phyloP scores from a whole-genome alignment of 1,140 invertebrate species.

The Drosophila cardini region DNA sequence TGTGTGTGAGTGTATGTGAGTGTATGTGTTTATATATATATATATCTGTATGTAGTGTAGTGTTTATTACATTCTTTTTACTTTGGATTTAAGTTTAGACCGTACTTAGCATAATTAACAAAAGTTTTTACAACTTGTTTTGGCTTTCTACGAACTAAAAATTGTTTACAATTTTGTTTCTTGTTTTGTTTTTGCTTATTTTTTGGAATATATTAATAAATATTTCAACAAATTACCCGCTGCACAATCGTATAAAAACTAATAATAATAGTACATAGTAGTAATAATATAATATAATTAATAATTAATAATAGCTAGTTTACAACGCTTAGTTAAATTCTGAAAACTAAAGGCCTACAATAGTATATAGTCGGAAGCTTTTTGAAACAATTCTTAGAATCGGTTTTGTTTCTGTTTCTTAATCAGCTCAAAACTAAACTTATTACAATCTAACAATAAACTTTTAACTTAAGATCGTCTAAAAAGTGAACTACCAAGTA shows the following conservation, averaged over 20 bases:
- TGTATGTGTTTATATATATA: conserved; percentile 3
- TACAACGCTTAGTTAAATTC: conserved; percentile 65
- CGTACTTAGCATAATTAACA: conserved; percentile 74
- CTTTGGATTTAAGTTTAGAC: conserved; percentile 53
- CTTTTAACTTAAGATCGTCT: conserved; percentile 43
- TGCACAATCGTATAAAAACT: conserved; percentile 49
- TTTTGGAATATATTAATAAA: conserved; percentile 70
- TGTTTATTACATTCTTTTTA: conserved; percentile 50
- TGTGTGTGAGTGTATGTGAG: conserved; percentile 12
- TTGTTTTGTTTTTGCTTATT: conserved; percentile 33
- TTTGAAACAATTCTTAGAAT: conserved; percentile 77
- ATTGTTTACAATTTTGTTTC: conserved; percentile 25
- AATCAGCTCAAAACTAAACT: conserved; percentile 39
- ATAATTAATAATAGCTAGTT: conserved; percentile 44
- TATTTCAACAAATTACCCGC: conserved; percentile 76
- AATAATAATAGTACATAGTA: conserved; percentile 34
- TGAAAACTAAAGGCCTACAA: conserved; percentile 71
- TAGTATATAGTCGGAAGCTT: conserved; percentile 54
- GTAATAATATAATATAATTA: conserved; percentile 25
- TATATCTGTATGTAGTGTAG: neutral
- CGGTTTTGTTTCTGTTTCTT: conserved; percentile 37
- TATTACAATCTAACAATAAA: conserved; percentile 45
- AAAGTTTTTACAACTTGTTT: conserved; percentile 72
- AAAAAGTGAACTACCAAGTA: conserved; percentile 51
- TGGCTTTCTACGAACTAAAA: conserved; percentile 68